Percentiles rank a stretch among this genome's conserved stretches.
Evolutionary conservation across 2,113 vertebrate genomes (phyloP).

Genomic region (Cephalopholis sonnerati): DNA sequence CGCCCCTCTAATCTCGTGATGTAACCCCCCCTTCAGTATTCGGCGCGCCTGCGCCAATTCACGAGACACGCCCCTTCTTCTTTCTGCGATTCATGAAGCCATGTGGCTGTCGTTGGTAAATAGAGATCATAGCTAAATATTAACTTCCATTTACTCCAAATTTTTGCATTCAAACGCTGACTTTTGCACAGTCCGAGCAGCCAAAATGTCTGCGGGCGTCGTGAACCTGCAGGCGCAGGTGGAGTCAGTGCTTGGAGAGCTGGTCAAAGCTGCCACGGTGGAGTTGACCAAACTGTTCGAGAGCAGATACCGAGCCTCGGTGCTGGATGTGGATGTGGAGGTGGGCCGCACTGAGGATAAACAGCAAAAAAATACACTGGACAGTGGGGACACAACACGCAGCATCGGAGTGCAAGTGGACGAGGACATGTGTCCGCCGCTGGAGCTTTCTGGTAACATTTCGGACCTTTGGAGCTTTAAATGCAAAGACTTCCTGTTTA

Average conservation of each 20-base stretch:
- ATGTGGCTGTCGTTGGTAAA: conserved; percentile 74
- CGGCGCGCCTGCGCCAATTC: conserved; percentile 34
- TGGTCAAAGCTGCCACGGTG: conserved; percentile 79
- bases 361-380: background rate
- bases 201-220: conserved; percentile 66
- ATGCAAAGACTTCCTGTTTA: conserved; percentile 42
- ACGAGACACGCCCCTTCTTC: conserved; percentile 38
- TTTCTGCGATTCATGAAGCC: conserved; percentile 5
- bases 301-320: conserved; percentile 62
- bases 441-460: conserved; percentile 37
- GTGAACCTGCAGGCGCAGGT: conserved; percentile 78
- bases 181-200: background rate
- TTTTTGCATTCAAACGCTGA: background rate
- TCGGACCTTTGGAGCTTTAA: conserved; percentile 11
- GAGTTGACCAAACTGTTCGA: conserved; percentile 85
- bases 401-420: conserved; percentile 83
- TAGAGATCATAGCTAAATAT: conserved; percentile 24
- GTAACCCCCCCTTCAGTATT: background rate
- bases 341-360: conserved; percentile 22
- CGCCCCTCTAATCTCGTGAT: background rate
- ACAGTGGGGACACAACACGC: conserved; percentile 41
- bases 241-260: conserved; percentile 75
- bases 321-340: conserved; percentile 26
- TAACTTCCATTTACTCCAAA: background rate
- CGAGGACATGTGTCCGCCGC: background rate